Conservation (phyloP, 1,140 invertebrate species). For the Triops longicaudatus region DNA sequence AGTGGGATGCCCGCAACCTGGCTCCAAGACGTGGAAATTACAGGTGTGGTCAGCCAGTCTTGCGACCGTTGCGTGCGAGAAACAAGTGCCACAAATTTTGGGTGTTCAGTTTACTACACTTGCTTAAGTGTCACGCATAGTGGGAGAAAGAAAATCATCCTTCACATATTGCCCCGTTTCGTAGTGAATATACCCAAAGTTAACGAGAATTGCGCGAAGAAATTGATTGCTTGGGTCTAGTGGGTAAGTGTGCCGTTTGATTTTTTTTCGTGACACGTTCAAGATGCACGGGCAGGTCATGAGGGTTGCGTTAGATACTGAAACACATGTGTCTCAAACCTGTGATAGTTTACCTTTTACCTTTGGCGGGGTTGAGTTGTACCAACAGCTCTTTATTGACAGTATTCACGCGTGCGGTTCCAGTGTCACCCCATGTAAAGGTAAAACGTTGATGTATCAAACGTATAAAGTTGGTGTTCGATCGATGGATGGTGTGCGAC, state of each 20-base stretch:
- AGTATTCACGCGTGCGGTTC: neutral
- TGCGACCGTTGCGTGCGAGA: neutral
- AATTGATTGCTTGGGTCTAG: too few relatives aligned
- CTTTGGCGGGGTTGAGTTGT: slow-evolving; percentile 9
- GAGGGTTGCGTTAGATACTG: neutral
- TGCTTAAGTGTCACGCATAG: neutral
- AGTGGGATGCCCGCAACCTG: neutral
- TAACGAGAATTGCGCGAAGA: too few relatives aligned
- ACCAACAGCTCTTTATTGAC: neutral
- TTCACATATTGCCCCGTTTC: too few relatives aligned
- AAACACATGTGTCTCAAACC: neutral
- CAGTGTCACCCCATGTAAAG: neutral
- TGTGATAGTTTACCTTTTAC: neutral
- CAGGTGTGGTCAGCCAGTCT: slow-evolving; percentile 13
- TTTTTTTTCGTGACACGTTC: neutral
- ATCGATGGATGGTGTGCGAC: slow-evolving; percentile 13
- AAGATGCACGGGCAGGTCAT: neutral
- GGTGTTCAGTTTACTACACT: neutral
- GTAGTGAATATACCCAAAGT: too few relatives aligned
- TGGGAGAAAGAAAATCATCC: neutral
- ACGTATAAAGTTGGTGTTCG: slow-evolving; percentile 1
- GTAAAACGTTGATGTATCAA: slow-evolving; percentile 1
- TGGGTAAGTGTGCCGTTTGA: neutral
- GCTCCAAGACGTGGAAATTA: neutral
- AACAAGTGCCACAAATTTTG: neutral